Conservation (phyloP, 1,140 invertebrate species). For the Ctenoplectra terminalis region DNA sequence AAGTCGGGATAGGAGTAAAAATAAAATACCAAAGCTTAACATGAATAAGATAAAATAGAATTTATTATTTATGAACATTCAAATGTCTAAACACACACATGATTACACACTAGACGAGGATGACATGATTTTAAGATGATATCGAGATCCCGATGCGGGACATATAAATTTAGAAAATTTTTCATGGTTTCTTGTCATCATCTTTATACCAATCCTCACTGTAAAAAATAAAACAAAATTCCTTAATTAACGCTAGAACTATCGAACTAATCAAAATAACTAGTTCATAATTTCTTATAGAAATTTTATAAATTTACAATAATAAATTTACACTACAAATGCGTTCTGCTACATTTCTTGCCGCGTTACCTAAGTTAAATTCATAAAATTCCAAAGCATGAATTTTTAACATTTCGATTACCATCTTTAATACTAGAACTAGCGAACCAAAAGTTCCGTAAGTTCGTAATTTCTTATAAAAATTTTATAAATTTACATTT, state of each 20-base stretch:
- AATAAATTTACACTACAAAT: too few species aligned
- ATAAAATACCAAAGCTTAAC: not conserved
- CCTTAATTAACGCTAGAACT: not conserved
- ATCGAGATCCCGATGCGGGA: constrained; percentile 81
- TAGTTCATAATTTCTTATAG: too few species aligned
- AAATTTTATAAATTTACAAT: too few species aligned
- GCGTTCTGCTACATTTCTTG: too few species aligned
- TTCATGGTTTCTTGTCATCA: constrained; percentile 79
- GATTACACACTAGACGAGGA: constrained; percentile 46
- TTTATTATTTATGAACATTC: constrained; percentile 60
- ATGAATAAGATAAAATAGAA: constrained; percentile 55
- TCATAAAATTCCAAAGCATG: too few species aligned
- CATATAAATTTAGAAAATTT: constrained; percentile 68
- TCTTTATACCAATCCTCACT: constrained; percentile 95
- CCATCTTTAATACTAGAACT: too few species aligned
- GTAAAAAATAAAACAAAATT: constrained; percentile 75
- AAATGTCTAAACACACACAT: constrained; percentile 65
- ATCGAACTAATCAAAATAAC: too few species aligned
- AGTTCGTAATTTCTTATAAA: too few species aligned
- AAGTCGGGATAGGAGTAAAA: not conserved
- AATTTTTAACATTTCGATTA: too few species aligned
- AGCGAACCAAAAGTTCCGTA: too few species aligned
- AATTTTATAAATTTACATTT: too few species aligned
- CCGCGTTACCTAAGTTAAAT: too few species aligned
- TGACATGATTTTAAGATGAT: constrained; percentile 50